Percentiles rank a stretch among this genome's conserved stretches.
phyloP scores from a whole-genome alignment of 64 coral and sea anemone species.

The Acropora tenuis region DNA sequence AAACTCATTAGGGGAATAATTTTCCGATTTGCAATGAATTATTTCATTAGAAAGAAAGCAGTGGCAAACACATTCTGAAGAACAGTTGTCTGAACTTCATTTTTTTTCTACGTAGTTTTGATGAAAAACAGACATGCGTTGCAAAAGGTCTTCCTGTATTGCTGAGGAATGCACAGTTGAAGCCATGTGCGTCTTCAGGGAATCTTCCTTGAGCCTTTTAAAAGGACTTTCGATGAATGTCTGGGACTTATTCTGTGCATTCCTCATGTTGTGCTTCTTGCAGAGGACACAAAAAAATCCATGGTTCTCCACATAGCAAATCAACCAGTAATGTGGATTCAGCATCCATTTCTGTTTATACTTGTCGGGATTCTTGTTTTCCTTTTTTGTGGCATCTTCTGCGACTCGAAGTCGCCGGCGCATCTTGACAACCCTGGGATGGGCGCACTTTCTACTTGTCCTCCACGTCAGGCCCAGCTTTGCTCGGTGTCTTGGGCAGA shows the following conservation, averaged over 20 bases:
- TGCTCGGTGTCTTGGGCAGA: too few species aligned
- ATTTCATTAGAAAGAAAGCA: conserved; percentile 3
- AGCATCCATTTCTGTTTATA: conserved; percentile 36
- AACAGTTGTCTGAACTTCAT: conserved; percentile 39
- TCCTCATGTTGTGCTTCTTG: neutral
- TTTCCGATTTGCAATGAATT: conserved; percentile 47
- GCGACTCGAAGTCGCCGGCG: too few species aligned
- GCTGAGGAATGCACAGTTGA: neutral
- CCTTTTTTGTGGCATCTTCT: neutral
- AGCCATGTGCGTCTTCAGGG: neutral
- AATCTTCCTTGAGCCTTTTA: neutral
- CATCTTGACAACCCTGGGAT: too few species aligned
- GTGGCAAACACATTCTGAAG: conserved; percentile 42
- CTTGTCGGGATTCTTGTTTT: conserved; percentile 29
- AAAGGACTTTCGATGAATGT: conserved; percentile 14
- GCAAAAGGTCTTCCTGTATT: conserved; percentile 6
- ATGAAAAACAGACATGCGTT: conserved; percentile 36
- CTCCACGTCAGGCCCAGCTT: too few species aligned
- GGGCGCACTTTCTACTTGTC: too few species aligned
- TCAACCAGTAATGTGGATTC: conserved; percentile 5
- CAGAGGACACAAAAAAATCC: conserved; percentile 28
- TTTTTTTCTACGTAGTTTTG: conserved; percentile 29
- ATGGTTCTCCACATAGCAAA: conserved; percentile 23
- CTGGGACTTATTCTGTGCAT: conserved; percentile 18
- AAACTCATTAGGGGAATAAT: conserved; percentile 39